Evolutionary conservation across 2,113 vertebrate species (phyloP).

Genomic region (Lasiurus cinereus): DNA sequence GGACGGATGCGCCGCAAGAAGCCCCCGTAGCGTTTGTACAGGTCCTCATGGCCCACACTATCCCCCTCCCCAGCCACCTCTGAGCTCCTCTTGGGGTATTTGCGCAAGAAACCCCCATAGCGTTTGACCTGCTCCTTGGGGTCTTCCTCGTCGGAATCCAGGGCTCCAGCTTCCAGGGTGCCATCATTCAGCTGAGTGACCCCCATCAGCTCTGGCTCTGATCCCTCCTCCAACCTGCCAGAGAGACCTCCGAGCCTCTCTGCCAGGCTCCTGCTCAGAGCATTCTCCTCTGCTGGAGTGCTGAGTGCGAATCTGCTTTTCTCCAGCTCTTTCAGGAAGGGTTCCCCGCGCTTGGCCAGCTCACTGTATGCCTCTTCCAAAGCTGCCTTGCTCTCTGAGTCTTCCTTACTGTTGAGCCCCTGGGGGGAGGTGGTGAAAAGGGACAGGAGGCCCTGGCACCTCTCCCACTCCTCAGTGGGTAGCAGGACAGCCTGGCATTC

Average conservation of each 20-base stretch:
- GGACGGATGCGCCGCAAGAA: constrained; percentile 97
- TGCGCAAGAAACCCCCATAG: constrained; percentile 93
- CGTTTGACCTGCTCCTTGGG: constrained; percentile 87
- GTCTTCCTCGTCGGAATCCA: constrained; percentile 66
- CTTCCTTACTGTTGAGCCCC: constrained; percentile 42
- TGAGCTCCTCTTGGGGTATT: constrained; percentile 91
- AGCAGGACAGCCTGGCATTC: constrained; percentile 89
- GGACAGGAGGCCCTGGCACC: constrained; percentile 85
- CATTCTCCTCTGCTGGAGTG: constrained; percentile 86
- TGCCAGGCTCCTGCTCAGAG: constrained; percentile 83
- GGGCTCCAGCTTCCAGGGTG: not conserved
- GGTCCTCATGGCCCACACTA: constrained; percentile 86
- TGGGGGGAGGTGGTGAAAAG: constrained; percentile 70
- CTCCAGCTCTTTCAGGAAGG: constrained; percentile 92
- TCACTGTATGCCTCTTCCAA: constrained; percentile 71
- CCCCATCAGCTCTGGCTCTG: constrained; percentile 61
- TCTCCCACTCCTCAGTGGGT: constrained; percentile 86
- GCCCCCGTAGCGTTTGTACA: constrained; percentile 98
- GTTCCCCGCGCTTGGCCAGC: constrained; percentile 88
- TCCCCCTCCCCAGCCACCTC: constrained; percentile 80
- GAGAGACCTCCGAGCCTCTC: constrained; percentile 87
- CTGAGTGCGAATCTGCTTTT: constrained; percentile 86
- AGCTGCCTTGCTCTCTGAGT: constrained; percentile 69
- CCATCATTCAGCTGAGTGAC: constrained; percentile 45
- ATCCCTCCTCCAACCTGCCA: constrained; percentile 84